Evolutionary conservation across 2,113 vertebrate genomes (phyloP).

Genomic region (Bubo blakistoni): DNA sequence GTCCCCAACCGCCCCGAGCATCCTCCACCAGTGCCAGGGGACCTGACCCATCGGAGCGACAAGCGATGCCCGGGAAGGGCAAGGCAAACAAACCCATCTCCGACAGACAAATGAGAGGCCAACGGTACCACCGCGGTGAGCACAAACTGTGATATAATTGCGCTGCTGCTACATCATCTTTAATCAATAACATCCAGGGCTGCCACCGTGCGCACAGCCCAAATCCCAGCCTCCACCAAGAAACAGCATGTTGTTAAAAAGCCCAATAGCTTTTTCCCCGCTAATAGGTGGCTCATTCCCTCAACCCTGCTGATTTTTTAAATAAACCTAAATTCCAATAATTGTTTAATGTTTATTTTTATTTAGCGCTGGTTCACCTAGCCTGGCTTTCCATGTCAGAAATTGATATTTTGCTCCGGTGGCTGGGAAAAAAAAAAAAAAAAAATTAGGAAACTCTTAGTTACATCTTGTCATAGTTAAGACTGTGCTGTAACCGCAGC

Average conservation of each 20-base stretch:
- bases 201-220: slow-evolving; percentile 47
- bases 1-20: accelerated
- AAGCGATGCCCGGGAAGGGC: neutral
- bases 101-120: slow-evolving; percentile 53
- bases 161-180: slow-evolving; percentile 69
- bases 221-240: slow-evolving; percentile 69
- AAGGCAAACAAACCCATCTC: slow-evolving; percentile 35
- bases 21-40: accelerated
- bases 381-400: slow-evolving; percentile 55
- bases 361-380: slow-evolving; percentile 77
- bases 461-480: neutral
- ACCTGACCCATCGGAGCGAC: neutral
- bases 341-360: slow-evolving; percentile 83
- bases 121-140: slow-evolving; percentile 21
- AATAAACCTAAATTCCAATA: slow-evolving; percentile 80
- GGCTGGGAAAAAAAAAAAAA: neutral
- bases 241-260: slow-evolving; percentile 73
- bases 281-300: slow-evolving; percentile 75
- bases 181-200: slow-evolving; percentile 73
- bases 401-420: slow-evolving; percentile 68
- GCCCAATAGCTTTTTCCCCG: slow-evolving; percentile 55
- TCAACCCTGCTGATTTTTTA: slow-evolving; percentile 76
- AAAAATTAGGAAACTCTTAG: slow-evolving; percentile 7
- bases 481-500: accelerated
- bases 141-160: slow-evolving; percentile 68